Evolutionary conservation across 2,113 vertebrate genomes (phyloP), one percentile per base, ranked within the genome.

Genomic region (Tragelaphus imberbis): DNA sequence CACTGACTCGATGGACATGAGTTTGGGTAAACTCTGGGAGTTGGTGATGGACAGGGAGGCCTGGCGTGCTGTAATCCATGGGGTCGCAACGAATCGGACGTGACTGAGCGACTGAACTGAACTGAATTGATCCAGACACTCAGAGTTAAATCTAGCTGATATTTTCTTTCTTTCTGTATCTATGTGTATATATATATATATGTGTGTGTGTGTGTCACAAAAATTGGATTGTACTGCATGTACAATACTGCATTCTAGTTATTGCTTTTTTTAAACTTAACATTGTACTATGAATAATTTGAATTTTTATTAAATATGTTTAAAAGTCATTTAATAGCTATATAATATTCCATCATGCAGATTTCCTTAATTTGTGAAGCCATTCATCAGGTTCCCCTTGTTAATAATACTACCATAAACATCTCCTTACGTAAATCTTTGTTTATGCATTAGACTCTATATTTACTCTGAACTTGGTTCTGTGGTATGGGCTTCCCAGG

Each of bases 211-310:
- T 14, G 23, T 12, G 9, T 21, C 0, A 25, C 1, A n/a, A 28
- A 30, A n/a, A 40, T 10, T 21, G 61, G n/a, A 14, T 33, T 27
- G 30, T 2, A 5, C 6, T 12, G 1, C 10, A 5, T 0, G 1
- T 12, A 3, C 2, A 33, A 2, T 23, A 58, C 53, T 21, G 25
- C 47, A 1, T 30, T 27, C 19, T 63, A 23, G 13, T 23, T 17
- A 2, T 1, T 51, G 28, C 8, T 12, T 58, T 84, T 88, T 81
- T 68, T 36, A 79, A 79, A 40, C 9, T 25, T 25, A 53, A 23
- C 12, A 13, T 12, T 55, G 4, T 14, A 7, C 6, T 8, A 33
- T 75, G 90, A 82, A 8, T 19, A 12, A 47, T 33, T 40, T 7
- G 28, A 19, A 19, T 6, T n/a, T 65, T 53, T 53, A 53, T 82